Percentiles rank a stretch among this genome's conserved stretches.
phyloP scores from a whole-genome alignment of 1,140 invertebrate genomes.

The Brachionus manjavacas region DNA sequence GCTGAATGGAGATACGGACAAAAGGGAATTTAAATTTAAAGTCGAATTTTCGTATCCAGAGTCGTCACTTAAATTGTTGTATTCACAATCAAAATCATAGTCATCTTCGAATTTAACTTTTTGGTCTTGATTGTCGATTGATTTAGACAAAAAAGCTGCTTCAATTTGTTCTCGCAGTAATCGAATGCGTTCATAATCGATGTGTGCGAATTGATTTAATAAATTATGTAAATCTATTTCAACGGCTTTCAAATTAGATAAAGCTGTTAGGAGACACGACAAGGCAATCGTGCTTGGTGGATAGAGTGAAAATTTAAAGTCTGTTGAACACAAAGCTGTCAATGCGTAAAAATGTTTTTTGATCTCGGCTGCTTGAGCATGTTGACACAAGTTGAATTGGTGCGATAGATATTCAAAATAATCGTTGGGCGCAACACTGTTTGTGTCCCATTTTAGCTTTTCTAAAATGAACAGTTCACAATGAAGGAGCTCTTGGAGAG shows the following conservation, averaged over 20 bases:
- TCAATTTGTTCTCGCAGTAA: not conserved
- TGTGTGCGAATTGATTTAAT: not conserved
- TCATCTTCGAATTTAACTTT: conserved; percentile 1
- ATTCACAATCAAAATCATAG: conserved; percentile 9
- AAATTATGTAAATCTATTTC: conserved; percentile 18
- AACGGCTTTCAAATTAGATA: not conserved
- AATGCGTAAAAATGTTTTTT: not conserved
- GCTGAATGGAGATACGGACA: not conserved
- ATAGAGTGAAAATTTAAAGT: conserved; percentile 78
- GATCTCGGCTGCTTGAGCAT: not conserved
- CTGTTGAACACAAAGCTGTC: conserved; percentile 58
- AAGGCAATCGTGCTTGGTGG: conserved; percentile 79
- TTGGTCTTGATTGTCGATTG: not conserved
- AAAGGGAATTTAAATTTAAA: not conserved
- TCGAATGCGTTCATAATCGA: not conserved
- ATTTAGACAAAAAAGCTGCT: not conserved
- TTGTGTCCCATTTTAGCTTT: conserved; percentile 77
- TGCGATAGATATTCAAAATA: conserved; percentile 49
- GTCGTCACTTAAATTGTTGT: not conserved
- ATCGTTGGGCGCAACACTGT: conserved; percentile 73
- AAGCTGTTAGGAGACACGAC: not conserved
- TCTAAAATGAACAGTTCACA: conserved; percentile 73
- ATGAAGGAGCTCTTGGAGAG: conserved; percentile 72
- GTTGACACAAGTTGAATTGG: not conserved
- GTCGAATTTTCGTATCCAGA: not conserved